These are phyloP conservation scores for Serrognathus titanus DNA, from an alignment of 2,888 invertebrate genomes.

Conservation along the genomic window DNA sequence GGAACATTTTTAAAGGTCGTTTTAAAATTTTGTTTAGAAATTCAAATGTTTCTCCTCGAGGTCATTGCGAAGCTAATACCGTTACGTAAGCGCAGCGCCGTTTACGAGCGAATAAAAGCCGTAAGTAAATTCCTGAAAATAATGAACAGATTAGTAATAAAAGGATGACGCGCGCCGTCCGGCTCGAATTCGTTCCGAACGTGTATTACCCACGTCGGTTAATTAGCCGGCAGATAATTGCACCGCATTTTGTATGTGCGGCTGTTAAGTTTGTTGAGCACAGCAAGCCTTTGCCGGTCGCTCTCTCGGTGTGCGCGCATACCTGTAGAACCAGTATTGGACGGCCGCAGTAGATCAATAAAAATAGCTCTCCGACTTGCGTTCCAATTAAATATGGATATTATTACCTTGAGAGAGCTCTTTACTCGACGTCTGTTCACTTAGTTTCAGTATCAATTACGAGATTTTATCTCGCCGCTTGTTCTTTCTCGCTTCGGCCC, in stretches of 20 bases:
- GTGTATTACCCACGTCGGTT: background rate
- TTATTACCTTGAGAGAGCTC: slow-evolving; percentile 1
- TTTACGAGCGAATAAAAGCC: too few relatives aligned
- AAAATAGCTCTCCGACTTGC: slow-evolving; percentile 14
- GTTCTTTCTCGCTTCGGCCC: background rate
- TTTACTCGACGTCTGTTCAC: background rate
- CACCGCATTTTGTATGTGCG: background rate
- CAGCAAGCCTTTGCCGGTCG: too few relatives aligned
- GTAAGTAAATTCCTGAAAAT: too few relatives aligned
- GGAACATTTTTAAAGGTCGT: too few relatives aligned
- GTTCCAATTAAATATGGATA: slow-evolving; percentile 20
- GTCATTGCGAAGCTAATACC: too few relatives aligned
- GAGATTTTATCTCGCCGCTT: background rate
- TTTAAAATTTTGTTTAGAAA: too few relatives aligned
- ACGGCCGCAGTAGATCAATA: slow-evolving; percentile 13
- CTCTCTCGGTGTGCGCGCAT: background rate
- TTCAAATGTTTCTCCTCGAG: too few relatives aligned
- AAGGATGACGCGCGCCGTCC: too few relatives aligned
- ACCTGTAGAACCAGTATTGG: slow-evolving; percentile 1
- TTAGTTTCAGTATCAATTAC: background rate
- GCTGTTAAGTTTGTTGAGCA: too few relatives aligned
- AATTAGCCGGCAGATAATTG: slow-evolving; percentile 1
- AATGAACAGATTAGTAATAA: too few relatives aligned
- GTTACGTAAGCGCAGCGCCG: too few relatives aligned
- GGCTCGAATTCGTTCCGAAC: too few relatives aligned